Base-by-base conservation (phyloP, 2,888 invertebrate genomes). In the Abscondita cerata region DNA sequence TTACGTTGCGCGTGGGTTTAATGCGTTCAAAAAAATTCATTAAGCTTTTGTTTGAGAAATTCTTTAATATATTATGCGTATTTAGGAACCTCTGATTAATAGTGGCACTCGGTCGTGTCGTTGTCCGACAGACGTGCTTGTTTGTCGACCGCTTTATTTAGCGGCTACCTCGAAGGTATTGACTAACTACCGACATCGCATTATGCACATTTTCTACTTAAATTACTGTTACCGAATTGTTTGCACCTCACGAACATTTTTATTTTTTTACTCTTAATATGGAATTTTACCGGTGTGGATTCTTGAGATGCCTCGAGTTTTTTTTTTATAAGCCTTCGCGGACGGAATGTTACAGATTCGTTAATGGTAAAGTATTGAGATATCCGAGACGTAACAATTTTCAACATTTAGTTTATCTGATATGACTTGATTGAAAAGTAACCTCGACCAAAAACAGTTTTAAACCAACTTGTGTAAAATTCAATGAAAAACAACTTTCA, bases 121-220 rank as follows among this genome's bases (percentile, higher is more conserved):
- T 33, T 51, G 61, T 61, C 47, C 33, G 53, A 25, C 25, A 16
- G 62, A 62, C 62, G 62, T 62, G 62, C 53, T 52, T 34, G 48
- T 40, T 38, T 40, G 51, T 40, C 38, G 18, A 62, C 48, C 47
- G 33, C 53, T 62, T 62, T 57, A 62, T 62, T 62, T 62, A 62
- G 57, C 38, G 62, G 40, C 62, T 44, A 56, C 61, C 61, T 56
- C 19, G 46, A 33, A 11, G 52, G 46, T 44, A 58, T 58, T 58
- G 41, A 41, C 34, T 20, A 34, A 50, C 16, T 38, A 47, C 48
- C 48, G 55, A 46, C 56, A 12, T n/a, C 6, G 46, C 25, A 52
- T 58, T 52, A 13, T 52, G 33, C 31, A 48, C 50, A 52, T 58
- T 52, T 25, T 52, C 44, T 31, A 48, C 50, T 53, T 36, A 56